phyloP scores from a whole-genome alignment of 2,888 invertebrate species.

The Clunio marinus region DNA sequence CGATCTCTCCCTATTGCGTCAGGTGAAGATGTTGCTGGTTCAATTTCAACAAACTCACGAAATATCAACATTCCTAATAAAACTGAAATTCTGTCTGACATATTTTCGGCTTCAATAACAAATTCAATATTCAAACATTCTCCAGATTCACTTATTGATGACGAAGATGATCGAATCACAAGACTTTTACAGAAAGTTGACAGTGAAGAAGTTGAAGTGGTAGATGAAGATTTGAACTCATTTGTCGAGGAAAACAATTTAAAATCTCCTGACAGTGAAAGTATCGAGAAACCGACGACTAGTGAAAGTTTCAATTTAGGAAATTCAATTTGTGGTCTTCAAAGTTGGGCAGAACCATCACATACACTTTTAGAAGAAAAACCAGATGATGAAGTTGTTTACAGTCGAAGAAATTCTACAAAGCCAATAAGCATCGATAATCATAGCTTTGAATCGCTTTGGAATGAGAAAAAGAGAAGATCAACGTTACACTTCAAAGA shows the following conservation, averaged over 20 bases:
- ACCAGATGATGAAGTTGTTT: not conserved
- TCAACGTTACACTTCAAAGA: constrained; percentile 57
- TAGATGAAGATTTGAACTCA: not conserved
- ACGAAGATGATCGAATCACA: constrained; percentile 16
- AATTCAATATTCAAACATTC: constrained; percentile 30
- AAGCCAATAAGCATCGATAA: not conserved
- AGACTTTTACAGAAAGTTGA: constrained; percentile 16
- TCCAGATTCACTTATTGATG: not conserved
- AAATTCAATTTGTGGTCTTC: not conserved
- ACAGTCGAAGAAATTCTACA: not conserved
- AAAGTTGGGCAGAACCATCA: constrained; percentile 9
- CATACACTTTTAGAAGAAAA: constrained; percentile 3
- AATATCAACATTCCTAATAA: constrained; percentile 23
- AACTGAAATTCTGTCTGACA: constrained; percentile 9
- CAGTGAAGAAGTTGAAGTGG: constrained; percentile 15
- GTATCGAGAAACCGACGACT: not conserved
- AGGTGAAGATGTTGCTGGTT: constrained; percentile 74
- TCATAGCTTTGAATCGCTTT: constrained; percentile 26
- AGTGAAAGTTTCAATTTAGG: not conserved
- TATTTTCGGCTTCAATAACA: constrained; percentile 17
- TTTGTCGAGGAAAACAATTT: not conserved
- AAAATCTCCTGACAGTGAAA: not conserved
- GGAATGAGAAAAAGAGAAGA: constrained; percentile 17
- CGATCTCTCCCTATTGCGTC: constrained; percentile 70
- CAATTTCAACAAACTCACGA: constrained; percentile 50